These are phyloP conservation scores for Tachyglossus aculeatus DNA, from an alignment of 2,797 vertebrate species.

Conservation along the genomic window DNA sequence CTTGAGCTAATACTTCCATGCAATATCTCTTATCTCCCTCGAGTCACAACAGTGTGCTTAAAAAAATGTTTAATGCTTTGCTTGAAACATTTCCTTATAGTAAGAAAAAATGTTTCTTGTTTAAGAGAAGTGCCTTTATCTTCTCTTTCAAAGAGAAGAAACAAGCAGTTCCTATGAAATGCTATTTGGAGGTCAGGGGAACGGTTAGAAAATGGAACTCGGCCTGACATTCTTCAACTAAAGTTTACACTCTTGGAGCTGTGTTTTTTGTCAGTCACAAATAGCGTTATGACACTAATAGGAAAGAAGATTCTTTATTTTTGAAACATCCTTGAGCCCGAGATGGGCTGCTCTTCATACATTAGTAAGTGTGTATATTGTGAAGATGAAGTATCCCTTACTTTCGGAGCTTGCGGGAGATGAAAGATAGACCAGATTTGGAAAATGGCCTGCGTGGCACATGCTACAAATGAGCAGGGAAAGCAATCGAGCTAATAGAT, in stretches of 20 bases:
- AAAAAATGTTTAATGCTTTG: constrained; percentile 46
- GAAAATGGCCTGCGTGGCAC: constrained; percentile 80
- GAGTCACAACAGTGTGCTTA: neutral
- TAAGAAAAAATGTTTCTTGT: neutral
- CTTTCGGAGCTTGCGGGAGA: constrained; percentile 73
- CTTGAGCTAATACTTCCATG: constrained; percentile 24
- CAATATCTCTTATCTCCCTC: constrained; percentile 31
- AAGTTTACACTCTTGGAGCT: constrained; percentile 65
- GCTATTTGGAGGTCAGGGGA: constrained; percentile 63
- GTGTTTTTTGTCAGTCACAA: constrained; percentile 75
- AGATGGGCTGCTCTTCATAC: constrained; percentile 65
- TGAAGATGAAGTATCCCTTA: constrained; percentile 66
- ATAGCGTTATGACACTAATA: constrained; percentile 66
- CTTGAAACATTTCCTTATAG: constrained; percentile 41
- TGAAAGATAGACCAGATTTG: constrained; percentile 81
- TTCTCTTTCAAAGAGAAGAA: constrained; percentile 40
- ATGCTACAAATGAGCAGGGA: constrained; percentile 82
- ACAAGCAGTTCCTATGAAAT: constrained; percentile 47
- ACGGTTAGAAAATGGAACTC: constrained; percentile 61
- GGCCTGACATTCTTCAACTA: constrained; percentile 60
- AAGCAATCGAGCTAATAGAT: constrained; percentile 87
- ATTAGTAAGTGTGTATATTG: constrained; percentile 62
- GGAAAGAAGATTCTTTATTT: constrained; percentile 69
- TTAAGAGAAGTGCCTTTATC: constrained; percentile 50
- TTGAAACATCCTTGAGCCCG: constrained; percentile 69